Evolutionary conservation across 2,888 invertebrate genomes (phyloP).

Genomic region (Rotaria magnacalcarata): DNA sequence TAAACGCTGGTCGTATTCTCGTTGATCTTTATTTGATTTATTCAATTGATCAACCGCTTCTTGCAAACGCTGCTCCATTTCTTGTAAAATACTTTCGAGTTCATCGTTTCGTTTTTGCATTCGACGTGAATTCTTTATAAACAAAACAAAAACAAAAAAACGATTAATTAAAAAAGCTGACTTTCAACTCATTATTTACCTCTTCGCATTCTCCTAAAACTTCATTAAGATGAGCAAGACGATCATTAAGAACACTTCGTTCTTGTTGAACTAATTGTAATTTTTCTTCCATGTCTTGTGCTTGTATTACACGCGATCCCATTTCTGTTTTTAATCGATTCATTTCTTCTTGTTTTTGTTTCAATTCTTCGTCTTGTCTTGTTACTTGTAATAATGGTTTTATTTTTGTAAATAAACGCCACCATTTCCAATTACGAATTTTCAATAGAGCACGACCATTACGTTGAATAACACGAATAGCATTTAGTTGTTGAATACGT

Average conservation of each 20-base stretch:
- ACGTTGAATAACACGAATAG: conserved; percentile 94
- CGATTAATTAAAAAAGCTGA: not conserved
- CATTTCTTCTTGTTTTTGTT: conserved; percentile 92
- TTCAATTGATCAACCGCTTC: conserved; percentile 88
- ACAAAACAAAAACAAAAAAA: not conserved
- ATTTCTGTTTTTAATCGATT: conserved; percentile 72
- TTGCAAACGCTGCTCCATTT: conserved; percentile 87
- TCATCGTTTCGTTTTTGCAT: conserved; percentile 73
- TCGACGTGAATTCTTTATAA: conserved; percentile 58
- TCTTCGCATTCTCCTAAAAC: conserved; percentile 96
- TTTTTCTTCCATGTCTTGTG: conserved; percentile 46
- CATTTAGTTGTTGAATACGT: conserved; percentile 91
- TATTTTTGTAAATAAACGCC: conserved; percentile 88
- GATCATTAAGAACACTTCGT: conserved; percentile 86
- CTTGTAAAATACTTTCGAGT: conserved; percentile 89
- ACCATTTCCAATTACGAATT: conserved; percentile 99
- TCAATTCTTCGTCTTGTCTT: conserved; percentile 93
- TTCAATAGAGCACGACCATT: conserved; percentile 98
- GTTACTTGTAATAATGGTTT: conserved; percentile 93
- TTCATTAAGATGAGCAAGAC: conserved; percentile 88
- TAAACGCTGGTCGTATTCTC: conserved; percentile 82
- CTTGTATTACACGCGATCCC: conserved; percentile 62
- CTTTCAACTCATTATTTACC: conserved; percentile 49
- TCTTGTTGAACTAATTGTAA: conserved; percentile 71
- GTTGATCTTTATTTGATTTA: conserved; percentile 79